Base-by-base conservation (phyloP, 2,797 vertebrate species). In the Tapirus indicus region DNA sequence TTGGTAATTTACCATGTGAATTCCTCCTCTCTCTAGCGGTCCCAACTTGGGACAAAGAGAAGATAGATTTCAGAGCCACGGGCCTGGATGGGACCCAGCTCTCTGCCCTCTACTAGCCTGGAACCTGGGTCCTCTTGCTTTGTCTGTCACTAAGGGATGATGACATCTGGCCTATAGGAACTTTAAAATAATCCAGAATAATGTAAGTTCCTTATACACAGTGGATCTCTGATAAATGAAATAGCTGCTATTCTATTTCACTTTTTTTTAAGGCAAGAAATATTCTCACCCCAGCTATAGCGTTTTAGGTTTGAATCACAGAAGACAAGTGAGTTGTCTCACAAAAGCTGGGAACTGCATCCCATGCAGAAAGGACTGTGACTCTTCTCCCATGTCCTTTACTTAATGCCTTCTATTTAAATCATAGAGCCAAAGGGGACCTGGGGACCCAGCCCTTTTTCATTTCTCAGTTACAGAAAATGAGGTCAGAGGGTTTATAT, bases 1-100 rank as follows among this genome's bases (percentile, higher is more conserved):
- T 17, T 52, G 17, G 2, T 35, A 52, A n/a, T 8, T 38, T 8
- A 9, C n/a, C 58, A 13, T 10, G 3, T 0, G 10, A 38, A 5
- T 5, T 25, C 0, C 2, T 83, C 32, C 13, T 1, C 8, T 27
- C 20, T 32, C 38, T 4, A 4, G 1, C 0, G 0, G 0, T 47
- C 38, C 29, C n/a, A 4, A 4, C 17, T 20, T 56, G 6, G 47
- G 60, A 66, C 7, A 18, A 38, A 56, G 27, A 84, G 16, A n/a
- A 38, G 0, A 2, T 0, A 6, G 44, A 35, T 2, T 49, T 54
- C 49, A 44, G n/a, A 54, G 25, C 8, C 5, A 1, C 3, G 12
- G 49, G 13, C 21, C 2, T 10, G 1, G 1, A 13, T 5, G 29
- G 21, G 16, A 8, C 35, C 6, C 8, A 29, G 54, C 4, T 12